These are phyloP conservation scores for Conopomorpha cramerella DNA, from an alignment of 1,140 invertebrate species.

Conservation along the genomic window DNA sequence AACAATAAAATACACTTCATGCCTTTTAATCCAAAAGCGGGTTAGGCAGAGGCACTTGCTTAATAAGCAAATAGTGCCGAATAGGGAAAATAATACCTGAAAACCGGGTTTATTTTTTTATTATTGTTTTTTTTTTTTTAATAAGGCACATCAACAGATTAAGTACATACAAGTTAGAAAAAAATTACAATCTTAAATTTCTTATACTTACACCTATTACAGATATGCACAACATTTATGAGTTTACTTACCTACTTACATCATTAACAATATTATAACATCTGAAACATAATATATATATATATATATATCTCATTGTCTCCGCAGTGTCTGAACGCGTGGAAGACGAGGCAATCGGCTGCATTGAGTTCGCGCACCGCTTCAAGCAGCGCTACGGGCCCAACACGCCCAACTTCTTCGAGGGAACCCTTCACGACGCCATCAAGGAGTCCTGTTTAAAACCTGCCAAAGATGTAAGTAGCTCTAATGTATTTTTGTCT, in stretches of 20 bases:
- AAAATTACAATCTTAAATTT: not conserved
- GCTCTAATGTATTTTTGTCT: too few species aligned
- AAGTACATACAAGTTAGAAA: not conserved
- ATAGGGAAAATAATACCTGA: too few species aligned
- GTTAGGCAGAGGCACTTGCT: too few species aligned
- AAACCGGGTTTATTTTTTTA: too few species aligned
- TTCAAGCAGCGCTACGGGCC: conserved; percentile 83
- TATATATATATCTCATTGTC: not conserved
- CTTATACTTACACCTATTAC: not conserved
- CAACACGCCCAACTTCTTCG: conserved; percentile 86
- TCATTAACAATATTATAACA: conserved; percentile 1
- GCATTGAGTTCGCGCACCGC: conserved; percentile 83
- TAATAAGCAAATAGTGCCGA: too few species aligned
- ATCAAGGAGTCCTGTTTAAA: conserved; percentile 84
- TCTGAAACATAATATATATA: too few species aligned
- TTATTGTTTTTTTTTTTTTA: not conserved
- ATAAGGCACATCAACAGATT: not conserved
- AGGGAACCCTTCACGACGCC: conserved; percentile 87
- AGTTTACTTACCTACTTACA: not conserved
- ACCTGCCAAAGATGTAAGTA: conserved; percentile 84
- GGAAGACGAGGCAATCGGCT: conserved; percentile 84
- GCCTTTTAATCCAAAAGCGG: not conserved
- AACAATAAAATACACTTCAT: not conserved
- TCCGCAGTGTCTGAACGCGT: conserved; percentile 82
- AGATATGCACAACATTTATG: not conserved